Percentiles rank a stretch among this genome's conserved stretches.
phyloP scores from a whole-genome alignment of 2,888 invertebrate species.

The Brachypalpus laphriformis region DNA sequence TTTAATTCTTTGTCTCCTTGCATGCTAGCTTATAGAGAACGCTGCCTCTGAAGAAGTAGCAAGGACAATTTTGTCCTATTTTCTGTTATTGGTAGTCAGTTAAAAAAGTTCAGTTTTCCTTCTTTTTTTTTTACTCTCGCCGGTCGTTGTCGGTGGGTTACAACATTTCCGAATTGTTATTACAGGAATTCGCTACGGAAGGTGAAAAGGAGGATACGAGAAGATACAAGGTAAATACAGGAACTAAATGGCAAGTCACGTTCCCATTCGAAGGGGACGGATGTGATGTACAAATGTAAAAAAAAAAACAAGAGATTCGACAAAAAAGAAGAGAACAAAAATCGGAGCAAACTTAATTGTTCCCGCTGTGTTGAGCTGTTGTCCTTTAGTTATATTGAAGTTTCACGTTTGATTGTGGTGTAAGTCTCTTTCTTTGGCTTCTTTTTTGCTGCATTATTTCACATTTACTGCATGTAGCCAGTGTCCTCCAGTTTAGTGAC shows the following conservation, averaged over 20 bases:
- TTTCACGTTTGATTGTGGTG: slow-evolving; percentile 52
- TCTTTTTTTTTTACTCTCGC: not conserved
- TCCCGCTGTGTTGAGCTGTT: slow-evolving; percentile 11
- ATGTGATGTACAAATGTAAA: slow-evolving; percentile 31
- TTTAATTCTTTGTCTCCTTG: slow-evolving; percentile 70
- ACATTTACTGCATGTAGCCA: not conserved
- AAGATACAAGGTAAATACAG: slow-evolving; percentile 63
- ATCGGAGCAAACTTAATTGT: slow-evolving; percentile 33
- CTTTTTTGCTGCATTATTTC: not conserved
- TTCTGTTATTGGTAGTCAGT: slow-evolving; percentile 4
- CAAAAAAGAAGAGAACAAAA: not conserved
- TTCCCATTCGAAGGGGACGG: slow-evolving; percentile 44
- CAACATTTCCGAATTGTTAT: slow-evolving; percentile 63
- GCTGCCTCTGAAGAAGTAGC: slow-evolving; percentile 33
- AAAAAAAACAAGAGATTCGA: not conserved
- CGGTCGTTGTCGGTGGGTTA: slow-evolving; percentile 27
- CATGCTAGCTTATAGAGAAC: slow-evolving; percentile 29
- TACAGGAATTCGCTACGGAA: slow-evolving; percentile 58
- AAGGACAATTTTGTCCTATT: slow-evolving; percentile 50
- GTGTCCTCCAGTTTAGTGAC: not conserved
- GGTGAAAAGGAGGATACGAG: not conserved
- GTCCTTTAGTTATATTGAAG: slow-evolving; percentile 49
- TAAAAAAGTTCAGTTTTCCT: slow-evolving; percentile 3
- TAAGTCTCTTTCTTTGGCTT: not conserved
- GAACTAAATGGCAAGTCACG: slow-evolving; percentile 68